Conservation (phyloP, 2,113 vertebrate species). For the Aythya baeri region DNA sequence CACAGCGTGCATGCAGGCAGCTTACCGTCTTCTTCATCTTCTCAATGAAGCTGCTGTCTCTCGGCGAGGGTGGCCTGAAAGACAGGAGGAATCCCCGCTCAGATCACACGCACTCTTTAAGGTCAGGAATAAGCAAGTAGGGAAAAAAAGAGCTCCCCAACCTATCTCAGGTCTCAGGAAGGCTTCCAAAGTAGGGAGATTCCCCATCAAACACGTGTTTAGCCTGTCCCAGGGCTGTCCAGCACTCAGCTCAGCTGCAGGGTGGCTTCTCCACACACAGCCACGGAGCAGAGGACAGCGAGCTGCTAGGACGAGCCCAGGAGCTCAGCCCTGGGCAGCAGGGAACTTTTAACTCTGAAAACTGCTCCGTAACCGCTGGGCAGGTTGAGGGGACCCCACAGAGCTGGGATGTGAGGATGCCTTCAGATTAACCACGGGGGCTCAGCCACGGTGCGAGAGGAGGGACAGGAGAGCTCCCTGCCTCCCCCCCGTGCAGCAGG, state of each 20-base stretch:
- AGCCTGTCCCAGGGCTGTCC: neutral
- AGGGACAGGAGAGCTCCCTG: neutral
- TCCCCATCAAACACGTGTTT: neutral
- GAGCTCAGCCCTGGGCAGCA: neutral
- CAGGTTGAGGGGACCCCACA: neutral
- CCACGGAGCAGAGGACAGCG: neutral
- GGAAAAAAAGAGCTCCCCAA: neutral
- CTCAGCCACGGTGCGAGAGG: accelerated
- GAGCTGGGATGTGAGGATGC: accelerated
- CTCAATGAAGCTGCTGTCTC: slow-evolving; percentile 95
- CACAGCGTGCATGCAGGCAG: neutral
- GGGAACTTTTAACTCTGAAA: neutral
- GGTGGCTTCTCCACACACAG: neutral
- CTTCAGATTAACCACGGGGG: neutral
- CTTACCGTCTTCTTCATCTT: slow-evolving; percentile 99
- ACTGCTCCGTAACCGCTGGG: neutral
- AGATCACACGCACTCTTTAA: neutral
- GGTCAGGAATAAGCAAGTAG: neutral
- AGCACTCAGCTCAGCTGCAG: neutral
- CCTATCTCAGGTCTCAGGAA: neutral
- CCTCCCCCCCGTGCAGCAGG: accelerated
- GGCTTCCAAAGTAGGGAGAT: neutral
- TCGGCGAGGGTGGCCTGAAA: slow-evolving; percentile 78
- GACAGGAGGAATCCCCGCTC: slow-evolving; percentile 12
- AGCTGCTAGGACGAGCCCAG: neutral